phyloP scores from a whole-genome alignment of 2,113 vertebrate genomes.

The Fregetta grallaria region DNA sequence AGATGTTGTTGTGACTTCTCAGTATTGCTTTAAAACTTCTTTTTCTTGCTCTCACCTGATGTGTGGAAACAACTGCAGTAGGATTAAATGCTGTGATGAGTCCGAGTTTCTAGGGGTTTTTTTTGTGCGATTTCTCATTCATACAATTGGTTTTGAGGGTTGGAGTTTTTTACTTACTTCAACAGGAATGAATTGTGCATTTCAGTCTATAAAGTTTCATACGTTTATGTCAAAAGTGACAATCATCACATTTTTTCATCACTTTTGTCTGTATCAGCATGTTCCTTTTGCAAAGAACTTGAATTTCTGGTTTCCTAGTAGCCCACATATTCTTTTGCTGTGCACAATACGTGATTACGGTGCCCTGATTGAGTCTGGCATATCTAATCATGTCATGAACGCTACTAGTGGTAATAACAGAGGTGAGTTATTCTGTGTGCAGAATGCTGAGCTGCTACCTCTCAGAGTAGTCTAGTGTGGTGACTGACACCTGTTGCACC shows the following conservation, averaged over 20 bases:
- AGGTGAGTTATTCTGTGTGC: neutral
- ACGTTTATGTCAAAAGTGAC: neutral
- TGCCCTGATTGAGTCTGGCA: neutral
- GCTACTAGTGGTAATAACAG: neutral
- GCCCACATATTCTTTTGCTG: neutral
- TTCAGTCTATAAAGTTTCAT: neutral
- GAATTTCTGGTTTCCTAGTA: neutral
- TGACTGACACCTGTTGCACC: fast-evolving
- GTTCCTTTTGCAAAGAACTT: neutral
- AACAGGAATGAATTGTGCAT: neutral
- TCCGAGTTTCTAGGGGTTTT: neutral
- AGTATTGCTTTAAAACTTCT: neutral
- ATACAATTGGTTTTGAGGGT: neutral
- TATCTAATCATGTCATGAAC: neutral
- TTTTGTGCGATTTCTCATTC: neutral
- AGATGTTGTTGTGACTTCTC: neutral
- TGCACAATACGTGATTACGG: neutral
- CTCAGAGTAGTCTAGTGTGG: neutral
- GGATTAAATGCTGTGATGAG: neutral
- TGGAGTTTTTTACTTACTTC: neutral
- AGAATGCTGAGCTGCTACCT: neutral
- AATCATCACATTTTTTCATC: neutral
- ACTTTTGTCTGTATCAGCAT: neutral
- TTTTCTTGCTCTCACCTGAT: neutral
- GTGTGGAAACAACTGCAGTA: neutral